Evolutionary conservation across 2,113 vertebrate genomes (phyloP).

Genomic region (Gopherus evgoodei): DNA sequence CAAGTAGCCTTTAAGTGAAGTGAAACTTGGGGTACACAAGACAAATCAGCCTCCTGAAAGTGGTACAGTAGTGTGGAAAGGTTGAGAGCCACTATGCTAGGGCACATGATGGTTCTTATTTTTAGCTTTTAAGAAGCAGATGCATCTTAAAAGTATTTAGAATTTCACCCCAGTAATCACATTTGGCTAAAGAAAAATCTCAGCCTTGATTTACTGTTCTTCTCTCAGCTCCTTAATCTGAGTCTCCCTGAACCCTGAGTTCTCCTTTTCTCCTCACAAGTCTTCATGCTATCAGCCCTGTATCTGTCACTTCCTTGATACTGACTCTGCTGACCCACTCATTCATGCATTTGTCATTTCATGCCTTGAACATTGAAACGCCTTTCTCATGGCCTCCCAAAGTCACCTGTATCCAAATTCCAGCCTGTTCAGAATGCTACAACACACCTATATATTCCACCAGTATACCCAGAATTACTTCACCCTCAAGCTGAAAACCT

Average conservation of each 20-base stretch:
- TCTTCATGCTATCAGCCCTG: neutral
- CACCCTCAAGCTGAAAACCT: neutral
- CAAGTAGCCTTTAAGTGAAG: no score
- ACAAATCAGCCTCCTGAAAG: no score
- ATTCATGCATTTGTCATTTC: neutral
- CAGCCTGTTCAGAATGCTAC: neutral
- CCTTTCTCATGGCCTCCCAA: neutral
- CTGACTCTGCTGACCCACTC: neutral
- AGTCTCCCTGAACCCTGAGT: neutral
- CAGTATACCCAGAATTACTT: neutral
- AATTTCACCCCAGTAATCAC: neutral
- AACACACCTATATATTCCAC: neutral
- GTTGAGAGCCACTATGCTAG: neutral
- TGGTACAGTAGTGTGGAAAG: no score
- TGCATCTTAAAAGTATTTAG: neutral
- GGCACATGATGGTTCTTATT: neutral
- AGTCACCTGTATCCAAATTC: neutral
- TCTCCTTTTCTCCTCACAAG: neutral
- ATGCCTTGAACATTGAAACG: neutral
- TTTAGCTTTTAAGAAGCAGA: neutral
- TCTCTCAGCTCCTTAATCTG: neutral
- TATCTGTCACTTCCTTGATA: neutral
- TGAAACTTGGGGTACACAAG: no score
- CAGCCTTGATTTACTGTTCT: neutral
- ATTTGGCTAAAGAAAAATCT: neutral